Percentiles rank a stretch among this genome's conserved stretches.
phyloP scores from a whole-genome alignment of 2,113 vertebrate species.

The Halcyon malimbica region DNA sequence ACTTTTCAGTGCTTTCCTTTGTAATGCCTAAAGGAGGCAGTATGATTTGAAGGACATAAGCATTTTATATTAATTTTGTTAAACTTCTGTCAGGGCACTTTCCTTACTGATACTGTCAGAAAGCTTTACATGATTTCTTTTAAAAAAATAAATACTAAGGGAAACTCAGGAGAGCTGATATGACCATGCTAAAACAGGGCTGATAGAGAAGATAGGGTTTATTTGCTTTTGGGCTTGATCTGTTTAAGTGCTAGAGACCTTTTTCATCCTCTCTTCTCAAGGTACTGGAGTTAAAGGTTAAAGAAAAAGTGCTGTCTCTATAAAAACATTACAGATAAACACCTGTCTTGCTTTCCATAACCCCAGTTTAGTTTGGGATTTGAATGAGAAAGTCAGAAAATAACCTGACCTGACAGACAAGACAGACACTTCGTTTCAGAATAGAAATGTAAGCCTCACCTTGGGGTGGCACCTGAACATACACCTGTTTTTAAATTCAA shows the following conservation, averaged over 20 bases:
- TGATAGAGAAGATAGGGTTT: not conserved
- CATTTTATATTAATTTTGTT: constrained; percentile 45
- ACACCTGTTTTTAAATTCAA: not conserved
- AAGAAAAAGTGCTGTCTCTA: not conserved
- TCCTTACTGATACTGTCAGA: constrained; percentile 15
- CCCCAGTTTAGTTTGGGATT: not conserved
- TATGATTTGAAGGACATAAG: constrained; percentile 17
- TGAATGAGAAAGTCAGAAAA: not conserved
- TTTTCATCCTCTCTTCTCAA: not conserved
- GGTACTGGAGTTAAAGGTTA: not conserved
- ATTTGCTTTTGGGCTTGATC: not conserved
- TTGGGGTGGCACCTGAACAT: not conserved
- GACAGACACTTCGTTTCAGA: not conserved
- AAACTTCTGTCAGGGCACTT: constrained; percentile 4
- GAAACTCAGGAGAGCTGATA: not conserved
- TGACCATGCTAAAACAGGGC: not conserved
- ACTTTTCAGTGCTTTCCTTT: not conserved
- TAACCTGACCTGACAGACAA: not conserved
- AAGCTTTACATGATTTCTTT: not conserved
- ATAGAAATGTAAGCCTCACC: not conserved
- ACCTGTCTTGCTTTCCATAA: not conserved
- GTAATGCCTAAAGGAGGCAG: constrained; percentile 26
- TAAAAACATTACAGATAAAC: not conserved
- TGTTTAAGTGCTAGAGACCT: not conserved
- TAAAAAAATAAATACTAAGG: not conserved